phyloP scores from a whole-genome alignment of 2,113 vertebrate genomes.

The Galeopterus variegatus region DNA sequence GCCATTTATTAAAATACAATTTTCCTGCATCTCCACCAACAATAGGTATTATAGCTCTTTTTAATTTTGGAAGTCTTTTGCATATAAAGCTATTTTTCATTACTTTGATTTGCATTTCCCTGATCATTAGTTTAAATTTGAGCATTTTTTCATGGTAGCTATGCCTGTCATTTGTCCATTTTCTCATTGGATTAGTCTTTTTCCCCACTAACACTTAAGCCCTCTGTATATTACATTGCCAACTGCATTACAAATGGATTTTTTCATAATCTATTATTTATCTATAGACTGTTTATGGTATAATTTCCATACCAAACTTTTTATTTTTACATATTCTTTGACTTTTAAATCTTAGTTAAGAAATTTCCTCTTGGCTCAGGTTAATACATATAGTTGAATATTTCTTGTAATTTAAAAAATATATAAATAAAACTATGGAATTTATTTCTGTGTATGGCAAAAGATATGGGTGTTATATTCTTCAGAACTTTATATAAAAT shows the following conservation, averaged over 20 bases:
- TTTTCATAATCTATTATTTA: slow-evolving; percentile 36
- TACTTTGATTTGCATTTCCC: slow-evolving; percentile 51
- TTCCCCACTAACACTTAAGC: neutral
- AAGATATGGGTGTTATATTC: neutral
- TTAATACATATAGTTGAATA: neutral
- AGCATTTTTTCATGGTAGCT: neutral
- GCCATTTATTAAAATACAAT: neutral
- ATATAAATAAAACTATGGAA: neutral
- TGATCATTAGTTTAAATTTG: neutral
- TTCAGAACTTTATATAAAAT: slow-evolving; percentile 1
- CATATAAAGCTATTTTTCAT: neutral
- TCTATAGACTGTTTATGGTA: neutral
- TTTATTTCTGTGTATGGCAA: neutral
- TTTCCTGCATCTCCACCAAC: neutral
- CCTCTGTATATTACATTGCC: neutral
- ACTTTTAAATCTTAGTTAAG: slow-evolving; percentile 42
- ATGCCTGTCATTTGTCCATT: neutral
- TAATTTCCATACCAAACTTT: slow-evolving; percentile 36
- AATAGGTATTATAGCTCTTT: neutral
- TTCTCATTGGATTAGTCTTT: neutral
- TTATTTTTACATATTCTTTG: slow-evolving; percentile 29
- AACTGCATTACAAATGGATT: slow-evolving; percentile 6
- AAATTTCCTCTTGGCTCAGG: neutral
- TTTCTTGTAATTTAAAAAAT: slow-evolving; percentile 39
- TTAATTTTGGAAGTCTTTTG: slow-evolving; percentile 11